A percentile compares a stretch with the other conserved stretches of the same genome.
phyloP scores from a whole-genome alignment of 2,113 vertebrate species.

The Rhinogobius similis region DNA sequence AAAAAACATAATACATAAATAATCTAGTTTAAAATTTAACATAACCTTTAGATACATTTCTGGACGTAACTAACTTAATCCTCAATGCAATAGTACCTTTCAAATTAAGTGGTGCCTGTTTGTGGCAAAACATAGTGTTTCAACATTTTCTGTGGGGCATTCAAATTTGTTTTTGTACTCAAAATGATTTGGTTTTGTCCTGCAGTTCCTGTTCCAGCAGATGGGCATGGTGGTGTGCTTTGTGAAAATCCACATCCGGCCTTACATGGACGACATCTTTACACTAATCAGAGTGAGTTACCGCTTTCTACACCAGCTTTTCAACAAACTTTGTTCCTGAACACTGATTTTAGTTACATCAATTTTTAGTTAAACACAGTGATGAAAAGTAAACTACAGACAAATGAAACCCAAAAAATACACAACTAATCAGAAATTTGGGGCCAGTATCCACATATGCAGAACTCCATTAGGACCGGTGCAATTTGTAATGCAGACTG shows the following conservation, averaged over 20 bases:
- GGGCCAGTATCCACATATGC: not conserved
- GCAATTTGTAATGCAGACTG: not conserved
- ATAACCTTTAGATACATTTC: no score
- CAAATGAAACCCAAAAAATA: not conserved
- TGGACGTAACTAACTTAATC: no score
- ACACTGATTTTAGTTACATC: constrained; percentile 27
- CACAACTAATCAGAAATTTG: not conserved
- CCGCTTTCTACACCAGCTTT: not conserved
- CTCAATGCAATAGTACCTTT: no score
- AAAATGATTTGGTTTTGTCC: constrained; percentile 21
- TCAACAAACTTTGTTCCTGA: constrained; percentile 13
- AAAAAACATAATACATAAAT: no score
- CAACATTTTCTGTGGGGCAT: not conserved
- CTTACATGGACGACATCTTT: constrained; percentile 99
- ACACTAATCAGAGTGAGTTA: constrained; percentile 95
- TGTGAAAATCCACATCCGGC: constrained; percentile 98
- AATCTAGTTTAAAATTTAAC: no score
- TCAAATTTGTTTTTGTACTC: not conserved
- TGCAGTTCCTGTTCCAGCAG: constrained; percentile 95
- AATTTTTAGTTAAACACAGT: constrained; percentile 40
- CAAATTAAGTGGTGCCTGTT: no score
- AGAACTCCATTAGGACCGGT: not conserved
- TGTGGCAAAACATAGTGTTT: not conserved
- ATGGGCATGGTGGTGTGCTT: constrained; percentile 98
- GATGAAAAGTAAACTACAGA: constrained; percentile 39